phyloP scores from a whole-genome alignment of 1,140 invertebrate genomes.

The Tetramorium simillimum region DNA sequence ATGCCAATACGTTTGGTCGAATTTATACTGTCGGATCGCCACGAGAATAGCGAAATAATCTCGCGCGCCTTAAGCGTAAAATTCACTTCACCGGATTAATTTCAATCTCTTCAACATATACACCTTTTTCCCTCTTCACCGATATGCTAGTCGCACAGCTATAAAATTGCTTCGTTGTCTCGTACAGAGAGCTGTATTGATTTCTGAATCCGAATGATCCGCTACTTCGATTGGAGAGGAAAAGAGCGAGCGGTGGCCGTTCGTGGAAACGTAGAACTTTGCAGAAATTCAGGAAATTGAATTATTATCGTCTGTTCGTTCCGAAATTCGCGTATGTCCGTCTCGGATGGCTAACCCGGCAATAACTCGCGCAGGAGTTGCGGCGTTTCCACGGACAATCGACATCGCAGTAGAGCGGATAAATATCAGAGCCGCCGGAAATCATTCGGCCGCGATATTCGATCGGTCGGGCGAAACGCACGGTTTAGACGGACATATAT shows the following conservation, averaged over 20 bases:
- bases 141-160: background rate
- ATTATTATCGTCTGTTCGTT: slow-evolving; percentile 49
- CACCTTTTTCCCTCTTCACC: background rate
- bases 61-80: background rate
- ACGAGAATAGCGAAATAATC: background rate
- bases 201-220: background rate
- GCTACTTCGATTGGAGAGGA: background rate
- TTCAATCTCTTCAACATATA: background rate
- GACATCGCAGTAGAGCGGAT: slow-evolving; percentile 48
- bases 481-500: background rate
- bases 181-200: background rate
- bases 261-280: background rate
- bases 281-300: slow-evolving; percentile 49
- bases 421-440: slow-evolving; percentile 36
- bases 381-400: slow-evolving; percentile 41
- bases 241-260: background rate
- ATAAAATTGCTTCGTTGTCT: slow-evolving; percentile 3
- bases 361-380: slow-evolving; percentile 40
- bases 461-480: background rate
- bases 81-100: background rate
- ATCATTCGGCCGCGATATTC: slow-evolving; percentile 13
- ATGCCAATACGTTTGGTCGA: background rate
- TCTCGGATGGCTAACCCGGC: slow-evolving; percentile 34
- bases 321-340: slow-evolving; percentile 25
- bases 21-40: background rate